phyloP scores from a whole-genome alignment of 2,797 vertebrate genomes.

The Graptemys geographica region DNA sequence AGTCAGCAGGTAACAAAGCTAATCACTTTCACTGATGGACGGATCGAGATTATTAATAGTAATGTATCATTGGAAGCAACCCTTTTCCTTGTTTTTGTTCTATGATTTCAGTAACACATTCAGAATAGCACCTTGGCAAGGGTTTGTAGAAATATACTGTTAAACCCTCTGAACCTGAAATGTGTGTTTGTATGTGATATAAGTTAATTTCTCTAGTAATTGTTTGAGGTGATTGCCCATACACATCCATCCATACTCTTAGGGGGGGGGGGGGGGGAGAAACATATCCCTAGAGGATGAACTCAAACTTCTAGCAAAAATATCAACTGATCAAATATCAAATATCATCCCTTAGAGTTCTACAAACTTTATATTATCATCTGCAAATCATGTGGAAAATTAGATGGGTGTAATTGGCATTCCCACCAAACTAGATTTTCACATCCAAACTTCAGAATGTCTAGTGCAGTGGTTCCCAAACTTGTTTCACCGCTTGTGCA shows the following conservation, averaged over 20 bases:
- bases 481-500: too few relatives aligned
- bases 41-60: neutral
- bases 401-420: neutral
- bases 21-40: neutral
- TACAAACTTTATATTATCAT: neutral
- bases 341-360: neutral
- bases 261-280: neutral
- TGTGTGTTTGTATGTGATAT: neutral
- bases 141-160: too few relatives aligned
- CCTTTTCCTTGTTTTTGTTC: neutral
- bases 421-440: neutral
- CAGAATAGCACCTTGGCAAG: neutral
- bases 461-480: too few relatives aligned
- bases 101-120: neutral
- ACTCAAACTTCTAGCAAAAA: neutral
- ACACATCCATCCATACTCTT: neutral
- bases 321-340: neutral
- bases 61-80: neutral
- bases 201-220: neutral
- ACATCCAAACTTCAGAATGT: neutral
- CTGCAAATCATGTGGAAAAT: neutral
- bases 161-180: neutral
- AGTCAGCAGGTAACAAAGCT: neutral
- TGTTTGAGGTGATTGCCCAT: neutral
- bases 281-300: fast-evolving